phyloP scores from a whole-genome alignment of 2,797 vertebrate genomes.

The Sebastes vulpes region DNA sequence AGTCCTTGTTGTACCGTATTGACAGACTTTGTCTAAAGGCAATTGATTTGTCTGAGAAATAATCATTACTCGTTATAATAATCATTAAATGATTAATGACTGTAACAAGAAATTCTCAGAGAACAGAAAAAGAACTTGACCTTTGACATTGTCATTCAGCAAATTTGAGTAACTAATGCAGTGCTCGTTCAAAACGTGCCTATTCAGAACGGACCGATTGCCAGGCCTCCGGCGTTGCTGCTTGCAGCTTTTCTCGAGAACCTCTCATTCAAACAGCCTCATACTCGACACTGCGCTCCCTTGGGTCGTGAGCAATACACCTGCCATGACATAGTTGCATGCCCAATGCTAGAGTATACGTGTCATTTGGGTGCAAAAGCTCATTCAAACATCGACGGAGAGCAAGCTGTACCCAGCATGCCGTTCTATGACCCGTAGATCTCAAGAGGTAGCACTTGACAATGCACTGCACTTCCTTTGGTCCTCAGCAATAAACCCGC shows the following conservation, averaged over 20 bases:
- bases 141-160: conserved; percentile 13
- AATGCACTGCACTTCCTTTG: not conserved
- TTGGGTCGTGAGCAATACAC: not conserved
- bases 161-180: not conserved
- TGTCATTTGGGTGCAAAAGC: not conserved
- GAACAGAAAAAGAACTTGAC: conserved; percentile 29
- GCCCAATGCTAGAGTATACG: no score
- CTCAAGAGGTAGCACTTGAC: not conserved
- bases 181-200: not conserved
- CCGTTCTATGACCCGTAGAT: not conserved
- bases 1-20: conserved; percentile 30
- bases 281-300: not conserved
- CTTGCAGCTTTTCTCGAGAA: not conserved
- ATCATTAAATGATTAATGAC: conserved; percentile 63
- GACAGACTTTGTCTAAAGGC: conserved; percentile 40
- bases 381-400: not conserved
- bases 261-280: not conserved
- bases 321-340: not conserved
- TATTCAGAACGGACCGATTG: not conserved
- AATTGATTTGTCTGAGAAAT: conserved; percentile 57
- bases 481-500: not conserved
- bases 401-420: not conserved
- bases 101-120: conserved; percentile 28
- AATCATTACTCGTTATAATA: conserved; percentile 56
- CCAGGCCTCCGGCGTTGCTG: not conserved